Evolutionary conservation across 2,888 invertebrate genomes (phyloP).

Genomic region (Automeris io): DNA sequence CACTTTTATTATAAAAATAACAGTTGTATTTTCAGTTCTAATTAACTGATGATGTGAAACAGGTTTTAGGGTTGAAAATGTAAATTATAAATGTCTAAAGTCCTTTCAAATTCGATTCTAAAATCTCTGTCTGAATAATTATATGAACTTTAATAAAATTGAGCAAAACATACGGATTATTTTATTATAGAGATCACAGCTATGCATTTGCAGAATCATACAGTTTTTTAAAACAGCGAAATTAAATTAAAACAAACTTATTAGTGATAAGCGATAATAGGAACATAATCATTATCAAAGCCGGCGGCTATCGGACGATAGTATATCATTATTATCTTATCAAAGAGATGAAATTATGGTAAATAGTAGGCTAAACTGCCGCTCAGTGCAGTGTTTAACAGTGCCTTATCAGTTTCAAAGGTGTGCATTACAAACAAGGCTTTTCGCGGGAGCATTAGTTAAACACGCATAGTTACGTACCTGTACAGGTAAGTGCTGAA

Average conservation of each 20-base stretch:
- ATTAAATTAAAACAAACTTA: conserved; percentile 15
- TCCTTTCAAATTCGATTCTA: no score
- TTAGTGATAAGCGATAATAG: conserved; percentile 40
- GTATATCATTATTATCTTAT: conserved; percentile 36
- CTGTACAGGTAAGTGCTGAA: conserved; percentile 16
- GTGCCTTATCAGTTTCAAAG: conserved; percentile 37
- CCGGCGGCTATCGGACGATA: conserved; percentile 18
- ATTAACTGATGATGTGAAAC: no score
- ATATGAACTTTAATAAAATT: no score
- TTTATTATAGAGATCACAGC: no score
- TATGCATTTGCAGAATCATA: no score
- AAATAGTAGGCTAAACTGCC: conserved; percentile 33
- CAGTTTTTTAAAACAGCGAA: conserved; percentile 2
- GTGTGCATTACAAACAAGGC: conserved; percentile 33
- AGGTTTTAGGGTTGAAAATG: no score
- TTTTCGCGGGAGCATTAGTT: conserved; percentile 16
- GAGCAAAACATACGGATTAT: no score
- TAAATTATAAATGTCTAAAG: no score
- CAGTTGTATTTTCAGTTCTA: no score
- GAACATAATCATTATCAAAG: conserved; percentile 32
- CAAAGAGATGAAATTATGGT: conserved; percentile 52
- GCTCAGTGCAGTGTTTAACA: conserved; percentile 39
- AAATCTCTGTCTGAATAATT: no score
- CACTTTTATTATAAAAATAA: no score
- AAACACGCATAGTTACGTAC: conserved; percentile 17